These are phyloP conservation scores for Oreochromis niloticus DNA, from an alignment of 2,113 vertebrate genomes.

Conservation along the genomic window DNA sequence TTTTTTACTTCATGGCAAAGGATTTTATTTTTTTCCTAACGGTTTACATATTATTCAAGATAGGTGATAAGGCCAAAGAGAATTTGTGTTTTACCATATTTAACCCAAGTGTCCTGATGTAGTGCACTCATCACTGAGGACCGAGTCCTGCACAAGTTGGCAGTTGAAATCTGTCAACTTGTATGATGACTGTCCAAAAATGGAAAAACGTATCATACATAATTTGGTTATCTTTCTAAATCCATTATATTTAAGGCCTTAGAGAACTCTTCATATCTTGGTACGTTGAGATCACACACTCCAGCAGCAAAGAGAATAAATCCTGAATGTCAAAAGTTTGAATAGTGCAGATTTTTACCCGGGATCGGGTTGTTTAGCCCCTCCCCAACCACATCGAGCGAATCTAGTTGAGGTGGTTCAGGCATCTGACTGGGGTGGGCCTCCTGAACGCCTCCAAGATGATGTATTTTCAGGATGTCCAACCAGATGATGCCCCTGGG, in stretches of 20 bases:
- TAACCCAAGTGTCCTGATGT: neutral
- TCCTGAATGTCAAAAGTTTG: neutral
- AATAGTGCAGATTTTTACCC: neutral
- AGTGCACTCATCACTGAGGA: neutral
- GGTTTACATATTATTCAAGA: neutral
- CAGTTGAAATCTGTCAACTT: neutral
- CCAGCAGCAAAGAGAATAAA: neutral
- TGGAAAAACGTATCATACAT: neutral
- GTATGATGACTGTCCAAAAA: neutral
- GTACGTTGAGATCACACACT: neutral
- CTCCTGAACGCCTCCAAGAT: neutral
- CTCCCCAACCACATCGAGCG: rapidly evolving
- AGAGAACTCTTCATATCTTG: neutral
- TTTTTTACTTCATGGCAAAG: neutral
- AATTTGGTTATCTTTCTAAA: neutral
- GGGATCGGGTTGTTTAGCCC: neutral
- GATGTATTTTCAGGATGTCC: neutral
- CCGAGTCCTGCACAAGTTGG: neutral
- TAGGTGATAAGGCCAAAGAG: neutral
- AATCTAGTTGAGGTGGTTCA: neutral
- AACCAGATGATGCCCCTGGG: neutral
- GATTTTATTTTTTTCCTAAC: neutral
- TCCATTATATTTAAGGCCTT: neutral
- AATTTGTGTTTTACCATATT: neutral
- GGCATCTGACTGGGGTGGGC: neutral